phyloP scores from a whole-genome alignment of 2,797 vertebrate species.

The Aythya fuligula region DNA sequence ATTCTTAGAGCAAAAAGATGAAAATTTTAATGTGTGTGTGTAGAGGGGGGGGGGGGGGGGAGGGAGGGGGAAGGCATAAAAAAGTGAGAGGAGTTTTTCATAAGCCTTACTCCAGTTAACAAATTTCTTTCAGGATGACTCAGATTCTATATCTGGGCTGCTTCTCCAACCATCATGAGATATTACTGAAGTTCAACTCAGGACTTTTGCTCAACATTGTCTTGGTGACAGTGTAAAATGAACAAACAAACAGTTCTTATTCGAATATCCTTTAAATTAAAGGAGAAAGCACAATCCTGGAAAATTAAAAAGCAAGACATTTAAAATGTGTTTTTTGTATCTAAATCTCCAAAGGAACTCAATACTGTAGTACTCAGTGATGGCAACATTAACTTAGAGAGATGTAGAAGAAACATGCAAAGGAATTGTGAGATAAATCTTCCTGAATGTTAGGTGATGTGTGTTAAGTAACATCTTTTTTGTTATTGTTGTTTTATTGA shows the following conservation, averaged over 20 bases:
- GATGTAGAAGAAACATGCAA: neutral
- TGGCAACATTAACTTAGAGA: neutral
- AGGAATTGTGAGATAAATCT: neutral
- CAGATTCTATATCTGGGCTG: neutral
- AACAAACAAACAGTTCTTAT: neutral
- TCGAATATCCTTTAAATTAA: neutral
- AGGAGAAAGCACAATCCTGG: neutral
- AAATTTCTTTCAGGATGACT: neutral
- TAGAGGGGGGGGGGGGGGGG: neutral
- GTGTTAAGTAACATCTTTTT: rapidly evolving
- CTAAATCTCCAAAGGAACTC: neutral
- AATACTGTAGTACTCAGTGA: neutral
- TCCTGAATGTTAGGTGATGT: neutral
- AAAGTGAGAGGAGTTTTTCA: neutral
- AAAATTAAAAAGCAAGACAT: neutral
- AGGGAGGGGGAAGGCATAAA: neutral
- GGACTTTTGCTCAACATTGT: neutral
- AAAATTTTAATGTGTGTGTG: neutral
- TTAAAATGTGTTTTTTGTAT: neutral
- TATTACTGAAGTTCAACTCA: neutral
- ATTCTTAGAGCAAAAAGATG: neutral
- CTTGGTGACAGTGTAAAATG: neutral
- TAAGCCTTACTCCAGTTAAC: neutral
- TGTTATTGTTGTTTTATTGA: neutral
- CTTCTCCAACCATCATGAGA: neutral